Evolutionary conservation across 2,797 vertebrate species (phyloP).

Genomic region (Falco biarmicus): DNA sequence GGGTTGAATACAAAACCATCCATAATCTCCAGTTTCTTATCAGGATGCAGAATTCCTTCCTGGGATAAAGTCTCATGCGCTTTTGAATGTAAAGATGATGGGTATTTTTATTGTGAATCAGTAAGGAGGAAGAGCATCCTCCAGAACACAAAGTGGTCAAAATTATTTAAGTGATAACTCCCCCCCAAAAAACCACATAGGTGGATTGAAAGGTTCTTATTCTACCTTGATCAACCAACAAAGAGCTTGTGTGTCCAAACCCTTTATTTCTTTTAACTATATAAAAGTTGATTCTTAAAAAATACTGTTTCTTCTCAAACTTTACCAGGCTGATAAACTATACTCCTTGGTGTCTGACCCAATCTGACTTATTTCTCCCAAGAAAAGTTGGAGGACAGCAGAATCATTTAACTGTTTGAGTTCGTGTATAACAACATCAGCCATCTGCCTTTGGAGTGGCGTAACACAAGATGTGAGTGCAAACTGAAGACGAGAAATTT

Average conservation of each 20-base stretch:
- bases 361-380: neutral
- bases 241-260: neutral
- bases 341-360: neutral
- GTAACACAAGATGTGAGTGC: neutral
- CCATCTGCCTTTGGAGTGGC: neutral
- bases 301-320: neutral
- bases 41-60: neutral
- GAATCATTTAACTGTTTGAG: neutral
- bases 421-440: neutral
- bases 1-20: neutral
- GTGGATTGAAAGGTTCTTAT: neutral
- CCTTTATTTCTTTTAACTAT: neutral
- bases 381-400: neutral
- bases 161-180: neutral
- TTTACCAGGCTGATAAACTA: neutral
- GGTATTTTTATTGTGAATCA: neutral
- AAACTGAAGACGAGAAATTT: neutral
- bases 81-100: no score
- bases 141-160: neutral
- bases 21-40: neutral
- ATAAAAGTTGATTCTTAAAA: neutral
- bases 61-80: neutral
- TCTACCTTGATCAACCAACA: neutral
- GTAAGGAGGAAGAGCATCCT: neutral
- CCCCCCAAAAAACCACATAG: neutral